These are phyloP conservation scores for Tetranychus cinnabarinus DNA, from an alignment of 1,140 invertebrate genomes.

Conservation along the genomic window DNA sequence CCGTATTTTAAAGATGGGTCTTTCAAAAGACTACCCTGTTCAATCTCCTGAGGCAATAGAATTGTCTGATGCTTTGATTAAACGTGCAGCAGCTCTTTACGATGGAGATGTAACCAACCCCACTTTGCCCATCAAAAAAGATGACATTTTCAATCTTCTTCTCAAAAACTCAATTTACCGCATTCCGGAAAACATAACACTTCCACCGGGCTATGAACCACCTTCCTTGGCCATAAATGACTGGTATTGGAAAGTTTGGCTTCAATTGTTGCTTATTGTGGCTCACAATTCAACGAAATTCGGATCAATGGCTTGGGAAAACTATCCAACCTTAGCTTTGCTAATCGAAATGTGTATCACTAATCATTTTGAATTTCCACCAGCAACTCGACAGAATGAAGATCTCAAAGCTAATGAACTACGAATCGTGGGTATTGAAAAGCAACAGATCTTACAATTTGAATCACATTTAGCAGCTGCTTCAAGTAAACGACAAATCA, in stretches of 20 bases:
- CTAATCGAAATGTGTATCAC: conserved; percentile 96
- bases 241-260: conserved; percentile 85
- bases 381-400: conserved; percentile 36
- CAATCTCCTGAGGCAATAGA: conserved; percentile 57
- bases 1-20: conserved; percentile 50
- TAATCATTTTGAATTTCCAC: conserved; percentile 52
- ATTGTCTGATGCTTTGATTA: conserved; percentile 54
- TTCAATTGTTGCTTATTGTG: conserved; percentile 59
- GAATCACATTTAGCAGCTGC: conserved; percentile 73
- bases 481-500: conserved; percentile 58
- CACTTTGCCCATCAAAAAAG: conserved; percentile 41
- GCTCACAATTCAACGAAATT: conserved; percentile 74
- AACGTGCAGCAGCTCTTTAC: conserved; percentile 49
- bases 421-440: conserved; percentile 39
- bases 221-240: conserved; percentile 69
- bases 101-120: conserved; percentile 24
- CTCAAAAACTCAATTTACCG: conserved; percentile 73
- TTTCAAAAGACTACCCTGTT: conserved; percentile 51
- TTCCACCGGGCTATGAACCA: conserved; percentile 56
- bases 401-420: conserved; percentile 35
- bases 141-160: conserved; percentile 64
- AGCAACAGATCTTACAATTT: conserved; percentile 65
- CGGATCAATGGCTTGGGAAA: conserved; percentile 59
- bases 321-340: conserved; percentile 69
- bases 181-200: conserved; percentile 69